These are phyloP conservation scores for Carcina quercana DNA, from an alignment of 2,888 invertebrate species.

Conservation along the genomic window DNA sequence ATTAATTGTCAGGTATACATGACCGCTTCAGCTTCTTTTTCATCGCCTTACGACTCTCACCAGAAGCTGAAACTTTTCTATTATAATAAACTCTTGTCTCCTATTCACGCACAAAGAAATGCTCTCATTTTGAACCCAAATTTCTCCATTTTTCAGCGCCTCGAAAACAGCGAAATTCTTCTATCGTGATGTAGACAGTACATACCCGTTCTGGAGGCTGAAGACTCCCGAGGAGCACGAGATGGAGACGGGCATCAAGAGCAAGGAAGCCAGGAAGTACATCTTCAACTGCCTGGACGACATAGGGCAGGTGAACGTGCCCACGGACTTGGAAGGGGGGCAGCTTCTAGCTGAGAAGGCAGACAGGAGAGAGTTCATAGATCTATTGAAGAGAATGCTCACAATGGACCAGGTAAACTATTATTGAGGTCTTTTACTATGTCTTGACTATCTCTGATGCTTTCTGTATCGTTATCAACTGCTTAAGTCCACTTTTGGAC, in stretches of 20 bases:
- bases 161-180: constrained; percentile 99
- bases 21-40: too few relatives aligned
- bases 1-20: too few relatives aligned
- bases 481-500: too few relatives aligned
- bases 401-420: constrained; percentile 98
- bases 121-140: too few relatives aligned
- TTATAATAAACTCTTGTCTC: too few relatives aligned
- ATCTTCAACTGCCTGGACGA: constrained; percentile 99
- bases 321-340: constrained; percentile 97
- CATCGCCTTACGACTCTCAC: too few relatives aligned
- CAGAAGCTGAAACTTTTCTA: too few relatives aligned
- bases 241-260: constrained; percentile 97
- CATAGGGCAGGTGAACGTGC: constrained; percentile 97
- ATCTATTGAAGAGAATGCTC: constrained; percentile 97
- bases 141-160: constrained; percentile 92
- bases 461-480: too few relatives aligned
- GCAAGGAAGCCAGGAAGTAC: constrained; percentile 99
- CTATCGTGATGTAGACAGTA: constrained; percentile 95
- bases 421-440: too few relatives aligned
- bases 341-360: constrained; percentile 97
- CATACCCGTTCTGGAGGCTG: constrained; percentile 88
- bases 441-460: too few relatives aligned
- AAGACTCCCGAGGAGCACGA: constrained; percentile 99
- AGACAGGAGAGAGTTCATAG: constrained; percentile 97
- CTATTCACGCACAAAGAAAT: too few relatives aligned